Evolutionary conservation across 2,113 vertebrate species (phyloP), one percentile per base, ranked within the genome.

Genomic region (Carassius carassius): DNA sequence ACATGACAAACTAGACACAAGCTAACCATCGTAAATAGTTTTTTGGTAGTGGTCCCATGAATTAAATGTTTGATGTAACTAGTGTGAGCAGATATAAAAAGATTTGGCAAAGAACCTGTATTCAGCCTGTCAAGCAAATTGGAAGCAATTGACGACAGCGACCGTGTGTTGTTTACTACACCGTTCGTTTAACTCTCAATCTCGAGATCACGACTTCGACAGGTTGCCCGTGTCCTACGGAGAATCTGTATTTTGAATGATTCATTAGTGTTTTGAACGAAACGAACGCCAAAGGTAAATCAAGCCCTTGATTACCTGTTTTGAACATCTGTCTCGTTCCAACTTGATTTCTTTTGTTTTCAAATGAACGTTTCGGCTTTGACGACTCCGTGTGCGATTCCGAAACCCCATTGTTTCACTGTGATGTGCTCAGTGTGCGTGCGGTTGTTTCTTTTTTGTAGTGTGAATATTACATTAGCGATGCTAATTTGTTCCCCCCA

Each of bases 401-500:
- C 65, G 67, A 35, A 58, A 23, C 80, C 80, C 80, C 67, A 41
- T 72, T 19, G 80, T 51, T 51, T 79, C 58, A 0, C 78, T 2
- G 21, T n/a, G n/a, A 69, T 54, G 25, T 12, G 49, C 80, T 70
- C 80, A 37, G 65, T 51, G 4, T 82, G 80, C 32, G 29, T 82
- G 80, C 62, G 9, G 41, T 56, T n/a, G 3, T 54, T 76, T 49
- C 13, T 19, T 82, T 82, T 56, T 41, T 58, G 47, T 58, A 19
- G 47, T 21, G 19, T 21, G 17, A 82, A 49, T 58, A 82, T 82
- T 72, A 82, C 49, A 72, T 82, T 82, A 82, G 80, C 49, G 67
- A 82, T 72, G 80, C 80, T 82, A 82, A 82, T 82, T 82, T 72
- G 80, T 82, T 72, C 47, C 80, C 63, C 49, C 44, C 67, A 58